Percentiles rank a stretch among this genome's conserved stretches.
phyloP scores from a whole-genome alignment of 2,888 invertebrate species.

The Lathronympha strigana region DNA sequence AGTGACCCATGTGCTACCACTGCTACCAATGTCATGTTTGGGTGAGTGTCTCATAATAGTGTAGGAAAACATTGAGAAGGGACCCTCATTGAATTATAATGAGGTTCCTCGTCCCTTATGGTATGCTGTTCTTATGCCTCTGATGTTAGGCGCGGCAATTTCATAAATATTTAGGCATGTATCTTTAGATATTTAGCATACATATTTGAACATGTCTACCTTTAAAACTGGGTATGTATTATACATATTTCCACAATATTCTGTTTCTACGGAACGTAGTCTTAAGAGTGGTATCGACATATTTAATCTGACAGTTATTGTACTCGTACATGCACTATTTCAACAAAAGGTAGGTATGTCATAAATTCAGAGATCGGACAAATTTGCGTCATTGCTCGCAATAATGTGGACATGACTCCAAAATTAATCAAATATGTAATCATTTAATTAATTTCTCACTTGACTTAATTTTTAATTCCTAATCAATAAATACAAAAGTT shows the following conservation, averaged over 20 bases:
- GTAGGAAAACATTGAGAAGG: conserved; percentile 28
- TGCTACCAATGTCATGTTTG: background rate
- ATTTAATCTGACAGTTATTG: too few relatives aligned
- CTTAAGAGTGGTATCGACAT: background rate
- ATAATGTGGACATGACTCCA: too few relatives aligned
- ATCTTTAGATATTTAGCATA: conserved; percentile 25
- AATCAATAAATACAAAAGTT: too few relatives aligned
- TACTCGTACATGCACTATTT: too few relatives aligned
- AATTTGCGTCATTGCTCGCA: too few relatives aligned
- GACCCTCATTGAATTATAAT: conserved; percentile 36
- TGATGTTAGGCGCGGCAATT: conserved; percentile 24
- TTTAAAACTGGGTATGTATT: background rate
- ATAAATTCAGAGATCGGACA: too few relatives aligned
- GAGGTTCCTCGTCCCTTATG: conserved; percentile 30
- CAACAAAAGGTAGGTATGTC: too few relatives aligned
- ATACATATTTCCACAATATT: background rate
- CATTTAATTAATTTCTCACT: too few relatives aligned
- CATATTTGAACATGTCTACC: conserved; percentile 21
- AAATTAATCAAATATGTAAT: too few relatives aligned
- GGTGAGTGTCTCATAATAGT: conserved; percentile 7
- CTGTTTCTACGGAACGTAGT: background rate
- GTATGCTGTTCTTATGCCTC: conserved; percentile 4
- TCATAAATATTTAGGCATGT: conserved; percentile 32
- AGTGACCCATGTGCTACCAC: background rate
- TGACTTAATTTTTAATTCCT: too few relatives aligned